Evolutionary conservation across 2,113 vertebrate genomes (phyloP), one percentile per base, ranked within the genome.

Genomic region (Lucifuga dentata): DNA sequence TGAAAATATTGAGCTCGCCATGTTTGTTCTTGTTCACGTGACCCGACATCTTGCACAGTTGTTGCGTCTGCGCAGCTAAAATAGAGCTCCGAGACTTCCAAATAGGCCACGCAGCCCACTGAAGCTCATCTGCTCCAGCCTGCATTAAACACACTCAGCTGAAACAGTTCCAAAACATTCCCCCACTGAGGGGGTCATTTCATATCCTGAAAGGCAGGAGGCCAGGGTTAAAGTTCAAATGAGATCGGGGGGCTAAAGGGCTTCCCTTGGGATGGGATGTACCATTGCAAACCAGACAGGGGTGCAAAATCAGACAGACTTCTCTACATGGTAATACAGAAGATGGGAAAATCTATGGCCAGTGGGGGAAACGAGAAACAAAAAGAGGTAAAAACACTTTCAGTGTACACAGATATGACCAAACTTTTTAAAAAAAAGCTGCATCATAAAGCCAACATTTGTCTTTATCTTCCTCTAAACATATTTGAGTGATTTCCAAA

Each of bases 191-290:
- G 68, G 72, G 80, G 68, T 85, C 81, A 83, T 85, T 84, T 90
- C 84, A 89, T 85, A 88, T 89, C 79, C 76, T 74, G 79, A 81
- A 83, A 91, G 82, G 84, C 76, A 86, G 85, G 64, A 82, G 83
- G 66, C 80, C 51, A 39, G 83, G 87, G 90, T 91, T 88, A 92
- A 68, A 90, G 89, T 89, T 92, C 89, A 92, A 78, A 76, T 68
- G 73, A 79, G 78, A 85, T 64, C 49, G 29, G 71, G 29, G 45
- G 46, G 59, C 63, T 43, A 23, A 44, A 57, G 29, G 61, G 49
- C 78, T 52, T 85, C 86, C 89, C 83, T 44, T 69, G 80, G 86
- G 82, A 86, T 65, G 72, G 84, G 64, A 78, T 59, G 40, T 78
- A 88, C 86, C 88, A 91, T 57, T 68, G 46, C 33, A 61, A 77